These are phyloP conservation scores for Contarinia nasturtii DNA, from an alignment of 1,140 invertebrate species.

Conservation along the genomic window DNA sequence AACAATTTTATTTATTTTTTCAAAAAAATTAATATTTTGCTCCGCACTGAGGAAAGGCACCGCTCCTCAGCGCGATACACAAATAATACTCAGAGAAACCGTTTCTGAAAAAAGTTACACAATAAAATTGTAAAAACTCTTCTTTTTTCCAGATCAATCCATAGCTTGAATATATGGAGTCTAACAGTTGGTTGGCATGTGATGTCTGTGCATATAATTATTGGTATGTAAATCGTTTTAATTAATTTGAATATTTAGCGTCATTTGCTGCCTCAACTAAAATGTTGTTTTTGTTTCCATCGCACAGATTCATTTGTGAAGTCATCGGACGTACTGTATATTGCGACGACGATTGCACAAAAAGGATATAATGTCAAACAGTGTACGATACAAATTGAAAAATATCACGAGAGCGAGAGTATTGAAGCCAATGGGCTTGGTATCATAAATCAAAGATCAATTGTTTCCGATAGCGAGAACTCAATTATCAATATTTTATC, in stretches of 20 bases:
- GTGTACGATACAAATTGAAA: constrained; percentile 41
- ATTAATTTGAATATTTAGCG: constrained; percentile 1
- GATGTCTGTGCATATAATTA: constrained; percentile 51
- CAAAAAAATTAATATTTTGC: too few species aligned
- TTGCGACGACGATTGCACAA: constrained; percentile 29
- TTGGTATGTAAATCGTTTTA: constrained; percentile 31
- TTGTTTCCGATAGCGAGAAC: too few species aligned
- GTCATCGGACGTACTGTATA: constrained; percentile 28
- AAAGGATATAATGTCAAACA: constrained; percentile 33
- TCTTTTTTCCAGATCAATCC: constrained; percentile 30
- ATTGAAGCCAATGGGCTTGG: too few species aligned
- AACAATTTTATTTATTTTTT: too few species aligned
- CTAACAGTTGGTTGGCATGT: constrained; percentile 52
- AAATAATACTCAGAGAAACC: too few species aligned
- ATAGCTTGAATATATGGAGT: constrained; percentile 64
- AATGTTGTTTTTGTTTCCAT: constrained; percentile 7
- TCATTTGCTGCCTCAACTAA: constrained; percentile 6
- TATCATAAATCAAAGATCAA: too few species aligned
- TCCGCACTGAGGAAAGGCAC: too few species aligned
- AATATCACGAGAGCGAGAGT: too few species aligned
- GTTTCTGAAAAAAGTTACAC: too few species aligned
- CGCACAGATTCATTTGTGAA: constrained; percentile 28
- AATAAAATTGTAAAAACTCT: background rate
- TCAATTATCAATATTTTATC: too few species aligned
- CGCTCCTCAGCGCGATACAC: too few species aligned